These are phyloP conservation scores for Ips nitidus DNA, from an alignment of 1,140 invertebrate genomes.

Conservation along the genomic window DNA sequence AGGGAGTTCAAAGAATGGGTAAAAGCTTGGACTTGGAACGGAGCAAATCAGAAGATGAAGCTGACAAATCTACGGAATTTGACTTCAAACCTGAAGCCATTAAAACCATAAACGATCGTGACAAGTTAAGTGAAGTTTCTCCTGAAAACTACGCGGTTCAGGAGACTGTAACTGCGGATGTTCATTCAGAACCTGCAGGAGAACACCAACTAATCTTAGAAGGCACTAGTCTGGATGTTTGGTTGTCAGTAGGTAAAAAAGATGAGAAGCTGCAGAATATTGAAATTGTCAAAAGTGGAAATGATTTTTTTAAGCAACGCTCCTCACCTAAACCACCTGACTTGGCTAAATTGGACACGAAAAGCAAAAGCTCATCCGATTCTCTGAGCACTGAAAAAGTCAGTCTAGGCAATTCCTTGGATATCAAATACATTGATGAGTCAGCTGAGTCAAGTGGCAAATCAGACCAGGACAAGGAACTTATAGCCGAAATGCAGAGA, in stretches of 20 bases:
- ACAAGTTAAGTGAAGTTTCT: conserved; percentile 44
- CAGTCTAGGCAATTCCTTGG: conserved; percentile 51
- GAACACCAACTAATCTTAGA: conserved; percentile 51
- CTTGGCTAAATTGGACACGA: conserved; percentile 44
- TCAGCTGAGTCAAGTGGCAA: conserved; percentile 50
- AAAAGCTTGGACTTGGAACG: conserved; percentile 51
- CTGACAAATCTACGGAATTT: conserved; percentile 45
- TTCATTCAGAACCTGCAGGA: conserved; percentile 40
- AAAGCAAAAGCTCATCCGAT: conserved; percentile 48
- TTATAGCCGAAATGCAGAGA: conserved; percentile 49
- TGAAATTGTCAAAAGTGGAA: conserved; percentile 42
- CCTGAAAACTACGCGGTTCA: conserved; percentile 49
- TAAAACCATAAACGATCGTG: conserved; percentile 48
- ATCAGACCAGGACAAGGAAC: conserved; percentile 48
- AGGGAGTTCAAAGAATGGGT: conserved; percentile 46
- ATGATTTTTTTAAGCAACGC: conserved; percentile 52
- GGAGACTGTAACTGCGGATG: conserved; percentile 54
- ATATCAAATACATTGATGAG: conserved; percentile 52
- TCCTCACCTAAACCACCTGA: conserved; percentile 46
- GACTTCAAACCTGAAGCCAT: conserved; percentile 64
- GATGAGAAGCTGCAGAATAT: conserved; percentile 52
- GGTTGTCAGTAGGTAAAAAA: conserved; percentile 50
- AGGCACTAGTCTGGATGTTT: conserved; percentile 54
- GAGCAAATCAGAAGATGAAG: conserved; percentile 37
- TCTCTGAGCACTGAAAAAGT: conserved; percentile 49